Evolutionary conservation across 2,113 vertebrate genomes (phyloP), one percentile per base, ranked within the genome.

Genomic region (Myrmecobius fasciatus): DNA sequence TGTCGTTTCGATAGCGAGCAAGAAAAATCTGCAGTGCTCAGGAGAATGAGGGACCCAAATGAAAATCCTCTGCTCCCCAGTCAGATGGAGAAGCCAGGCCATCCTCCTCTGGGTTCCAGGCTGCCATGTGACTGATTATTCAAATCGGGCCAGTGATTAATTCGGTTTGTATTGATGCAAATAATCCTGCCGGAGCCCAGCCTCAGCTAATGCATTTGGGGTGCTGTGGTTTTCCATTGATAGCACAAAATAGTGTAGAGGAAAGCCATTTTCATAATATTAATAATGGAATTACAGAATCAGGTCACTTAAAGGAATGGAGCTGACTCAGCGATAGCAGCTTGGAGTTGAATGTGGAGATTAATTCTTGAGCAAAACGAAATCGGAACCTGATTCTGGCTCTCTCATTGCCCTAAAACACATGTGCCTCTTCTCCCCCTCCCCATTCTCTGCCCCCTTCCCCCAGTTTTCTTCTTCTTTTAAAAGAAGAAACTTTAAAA

Each of bases 271-370:
- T 99, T 98, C 96, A 95, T 98, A 98, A 98, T 98, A 98, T 98
- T 98, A 99, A 99, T 98, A 99, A 99, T 98, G 97, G 97, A 97
- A 98, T 98, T 99, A 98, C 98, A 98, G 98, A 99, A 98, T 98
- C 98, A 98, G 99, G 99, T 98, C 98, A 98, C 98, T 98, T 98
- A 98, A 98, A 98, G 98, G 98, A 98, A 97, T 89, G 94, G 56
- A 83, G 98, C 98, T 99, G 99, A 99, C 98, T 99, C 98, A 98
- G 98, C 97, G 90, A 96, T 97, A 94, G 96, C 95, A 92, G 97
- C 46, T 25, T 92, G 14, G 95, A 89, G 94, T 96, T 97, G 98
- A 98, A 98, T 9, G 56, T 89, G 94, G 97, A 98, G 98, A 98
- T 98, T 98, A 98, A 98, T 98, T 98, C 96, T 94, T 46, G 96